Percentiles rank a stretch among this genome's conserved stretches.
phyloP scores from a whole-genome alignment of 2,888 invertebrate genomes.

The Globia sparganii region DNA sequence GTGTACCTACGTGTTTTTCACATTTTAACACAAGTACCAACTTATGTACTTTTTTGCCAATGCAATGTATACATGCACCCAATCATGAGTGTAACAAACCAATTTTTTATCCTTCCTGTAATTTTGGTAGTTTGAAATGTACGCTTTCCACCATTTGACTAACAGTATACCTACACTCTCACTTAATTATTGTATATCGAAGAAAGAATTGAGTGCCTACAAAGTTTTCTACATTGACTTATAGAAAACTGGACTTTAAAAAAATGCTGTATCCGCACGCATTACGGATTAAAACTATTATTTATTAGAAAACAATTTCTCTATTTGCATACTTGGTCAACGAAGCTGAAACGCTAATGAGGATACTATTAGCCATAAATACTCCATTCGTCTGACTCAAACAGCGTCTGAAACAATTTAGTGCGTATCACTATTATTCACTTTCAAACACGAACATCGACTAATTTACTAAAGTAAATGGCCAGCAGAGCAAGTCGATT shows the following conservation, averaged over 20 bases:
- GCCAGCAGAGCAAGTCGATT: not conserved
- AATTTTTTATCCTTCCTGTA: not conserved
- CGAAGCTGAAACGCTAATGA: conserved; percentile 67
- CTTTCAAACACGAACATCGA: conserved; percentile 2
- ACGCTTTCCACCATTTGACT: not conserved
- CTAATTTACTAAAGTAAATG: not conserved
- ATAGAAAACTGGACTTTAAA: not conserved
- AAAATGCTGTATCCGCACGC: not conserved
- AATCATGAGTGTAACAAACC: not conserved
- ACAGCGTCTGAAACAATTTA: conserved; percentile 4
- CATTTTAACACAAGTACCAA: too few relatives aligned
- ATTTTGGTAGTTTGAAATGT: not conserved
- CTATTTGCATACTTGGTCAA: conserved; percentile 72
- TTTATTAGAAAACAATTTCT: conserved; percentile 43
- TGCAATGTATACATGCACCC: not conserved
- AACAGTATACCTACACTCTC: too few relatives aligned
- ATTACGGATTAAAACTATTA: not conserved
- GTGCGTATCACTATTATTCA: not conserved
- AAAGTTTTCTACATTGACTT: not conserved
- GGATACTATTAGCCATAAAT: conserved; percentile 39
- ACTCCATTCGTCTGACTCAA: conserved; percentile 3
- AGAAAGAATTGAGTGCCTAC: not conserved
- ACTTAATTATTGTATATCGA: too few relatives aligned
- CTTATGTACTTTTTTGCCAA: not conserved
- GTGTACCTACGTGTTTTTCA: not conserved